Evolutionary conservation across 2,113 vertebrate genomes (phyloP), one percentile per base, ranked within the genome.

Genomic region (Nipponia nippon): DNA sequence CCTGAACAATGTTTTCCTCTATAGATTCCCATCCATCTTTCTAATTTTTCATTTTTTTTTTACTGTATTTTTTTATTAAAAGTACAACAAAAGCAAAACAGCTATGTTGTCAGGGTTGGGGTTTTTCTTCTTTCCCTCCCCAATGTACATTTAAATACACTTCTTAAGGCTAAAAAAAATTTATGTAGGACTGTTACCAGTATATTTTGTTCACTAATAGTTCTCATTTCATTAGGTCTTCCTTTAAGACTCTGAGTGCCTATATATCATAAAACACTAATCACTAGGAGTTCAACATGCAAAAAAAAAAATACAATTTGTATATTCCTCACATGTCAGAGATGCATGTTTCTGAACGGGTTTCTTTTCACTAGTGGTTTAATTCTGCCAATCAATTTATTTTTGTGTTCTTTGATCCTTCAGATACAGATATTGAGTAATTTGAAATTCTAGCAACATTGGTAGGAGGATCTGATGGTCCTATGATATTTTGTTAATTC

Each of bases 71-170:
- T 82, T 21, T 2, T 66, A 58, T 22, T 65, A 62, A 82, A 82
- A 71, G 38, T 2, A 72, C 7, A 71, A 65, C 21, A 46, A 34
- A 62, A 79, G 1, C 3, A 44, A 42, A 88, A 15, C 7, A 62
- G 6, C 12, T 38, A 2, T 13, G 11, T 15, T 82, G 40, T 12
- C 22, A 47, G 20, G 7, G 8, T 7, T 67, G 18, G 1, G 0
- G 5, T 10, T 61, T 80, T 65, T 11, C 7, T 7, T 7, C 9
- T 6, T 19, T 16, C 7, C 9, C 9, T 10, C 10, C 6, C 19
- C 5, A 26, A 65, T 23, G 9, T 30, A 52, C 5, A 67, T 40
- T 69, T 83, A 85, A 89, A 63, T 15, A 47, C 1, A 40, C 4
- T 44, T 47, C 50, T 59, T 34, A 67, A 61, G 11, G 47, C 5